phyloP scores from a whole-genome alignment of 2,113 vertebrate genomes.

The Micronisus gabar region DNA sequence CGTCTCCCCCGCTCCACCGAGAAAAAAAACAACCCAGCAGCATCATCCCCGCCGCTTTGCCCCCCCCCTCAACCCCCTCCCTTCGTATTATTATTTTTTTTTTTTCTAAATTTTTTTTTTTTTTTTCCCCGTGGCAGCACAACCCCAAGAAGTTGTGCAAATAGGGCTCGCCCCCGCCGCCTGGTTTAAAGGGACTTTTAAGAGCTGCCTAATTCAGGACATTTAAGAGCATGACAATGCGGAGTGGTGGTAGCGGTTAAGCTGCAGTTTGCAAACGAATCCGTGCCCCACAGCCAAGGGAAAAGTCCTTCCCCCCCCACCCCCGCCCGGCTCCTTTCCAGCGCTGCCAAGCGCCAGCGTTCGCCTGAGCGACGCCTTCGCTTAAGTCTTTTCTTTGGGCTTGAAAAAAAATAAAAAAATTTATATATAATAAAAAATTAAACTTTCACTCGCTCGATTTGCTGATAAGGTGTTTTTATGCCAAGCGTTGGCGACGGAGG shows the following conservation, averaged over 20 bases:
- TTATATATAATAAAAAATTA: neutral
- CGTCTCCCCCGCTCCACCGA: no score
- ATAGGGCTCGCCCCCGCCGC: neutral
- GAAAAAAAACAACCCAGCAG: no score
- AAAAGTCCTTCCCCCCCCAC: neutral
- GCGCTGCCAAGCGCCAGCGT: neutral
- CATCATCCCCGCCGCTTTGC: no score
- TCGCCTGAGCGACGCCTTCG: neutral
- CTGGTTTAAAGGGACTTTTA: neutral
- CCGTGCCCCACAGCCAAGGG: neutral
- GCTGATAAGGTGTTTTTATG: neutral
- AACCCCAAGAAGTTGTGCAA: neutral
- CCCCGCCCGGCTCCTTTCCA: neutral
- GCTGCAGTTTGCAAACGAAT: constrained; percentile 35
- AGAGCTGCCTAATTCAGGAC: neutral
- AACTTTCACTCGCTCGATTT: neutral
- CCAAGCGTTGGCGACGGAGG: no score
- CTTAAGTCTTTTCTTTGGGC: neutral
- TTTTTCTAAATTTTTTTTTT: neutral
- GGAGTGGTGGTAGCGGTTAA: neutral
- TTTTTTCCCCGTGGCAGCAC: neutral
- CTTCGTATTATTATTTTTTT: neutral
- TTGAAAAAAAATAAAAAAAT: neutral
- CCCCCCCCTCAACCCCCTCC: no score
- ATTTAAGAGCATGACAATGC: constrained; percentile 2